Evolutionary conservation across 2,888 invertebrate species (phyloP).

Genomic region (Nephrotoma flavescens): DNA sequence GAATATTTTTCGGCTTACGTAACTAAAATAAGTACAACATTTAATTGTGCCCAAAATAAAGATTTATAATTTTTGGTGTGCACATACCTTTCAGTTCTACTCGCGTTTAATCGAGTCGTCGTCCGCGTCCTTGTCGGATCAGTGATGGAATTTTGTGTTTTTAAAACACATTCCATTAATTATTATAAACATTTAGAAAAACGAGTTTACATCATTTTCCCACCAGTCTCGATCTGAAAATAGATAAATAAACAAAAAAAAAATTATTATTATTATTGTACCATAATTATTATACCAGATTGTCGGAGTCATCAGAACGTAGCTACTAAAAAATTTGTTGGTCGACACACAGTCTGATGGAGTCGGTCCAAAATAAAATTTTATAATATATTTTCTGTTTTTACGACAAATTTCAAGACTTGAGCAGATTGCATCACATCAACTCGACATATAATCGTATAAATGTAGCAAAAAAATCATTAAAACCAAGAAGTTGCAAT

Average conservation of each 20-base stretch:
- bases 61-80: background rate
- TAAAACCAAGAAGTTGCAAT: background rate
- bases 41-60: background rate
- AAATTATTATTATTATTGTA: background rate
- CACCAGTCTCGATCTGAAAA: background rate
- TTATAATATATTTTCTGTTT: background rate
- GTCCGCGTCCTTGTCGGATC: background rate
- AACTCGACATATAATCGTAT: background rate
- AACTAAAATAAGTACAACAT: background rate
- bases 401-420: background rate
- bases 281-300: background rate
- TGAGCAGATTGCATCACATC: background rate
- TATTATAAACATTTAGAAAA: background rate
- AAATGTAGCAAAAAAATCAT: background rate
- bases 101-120: background rate
- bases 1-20: background rate
- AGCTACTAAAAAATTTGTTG: background rate
- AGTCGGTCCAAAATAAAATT: background rate
- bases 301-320: background rate
- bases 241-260: background rate
- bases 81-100: background rate
- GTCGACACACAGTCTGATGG: background rate
- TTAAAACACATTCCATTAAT: background rate
- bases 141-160: background rate
- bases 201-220: background rate